Evolutionary conservation across 2,113 vertebrate genomes (phyloP), one percentile per base, ranked within the genome.

Genomic region (Onychostoma macrolepis): DNA sequence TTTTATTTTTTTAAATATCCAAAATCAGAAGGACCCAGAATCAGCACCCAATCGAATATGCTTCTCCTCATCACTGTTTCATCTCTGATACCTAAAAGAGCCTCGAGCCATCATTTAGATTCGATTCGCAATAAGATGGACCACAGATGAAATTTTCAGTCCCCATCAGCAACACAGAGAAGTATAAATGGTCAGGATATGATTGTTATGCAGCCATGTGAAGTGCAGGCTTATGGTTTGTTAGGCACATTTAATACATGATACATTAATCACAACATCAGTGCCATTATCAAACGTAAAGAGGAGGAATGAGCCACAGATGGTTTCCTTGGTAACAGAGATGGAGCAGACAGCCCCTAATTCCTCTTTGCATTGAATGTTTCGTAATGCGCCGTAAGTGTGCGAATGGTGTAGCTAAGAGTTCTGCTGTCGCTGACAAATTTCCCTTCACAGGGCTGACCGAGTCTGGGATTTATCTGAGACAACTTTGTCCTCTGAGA

Each of bases 241-340:
- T 91, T 91, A 92, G 88, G 92, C 90, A 86, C 90, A 89, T 94
- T 92, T 92, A 87, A 93, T 92, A 91, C 90, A 88, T 90, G 90
- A 92, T 90, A 90, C 87, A 90, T 93, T 94, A 92, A 92, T 94
- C 88, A 90, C 75, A 71, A 87, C 90, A 89, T 92, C 88, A 86
- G 87, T 92, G 91, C 76, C 84, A 86, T 93, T 92, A 91, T 90
- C 88, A 89, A 88, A 87, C 26, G 90, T 88, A 88, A 87, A 93
- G 90, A 89, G 84, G 80, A 85, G 79, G 82, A 90, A 92, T 90
- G 71, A 91, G 81, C 86, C 85, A 33, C 80, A 69, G 88, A 87
- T 53, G 48, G 92, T 94, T 94, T 92, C 94, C 94, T 90, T 92
- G 92, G 93, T 90, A 94, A 94, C 94, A 80, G 89, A 88, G 74